Base-by-base conservation (phyloP, 2,113 vertebrate species). In the Chitala chitala region DNA sequence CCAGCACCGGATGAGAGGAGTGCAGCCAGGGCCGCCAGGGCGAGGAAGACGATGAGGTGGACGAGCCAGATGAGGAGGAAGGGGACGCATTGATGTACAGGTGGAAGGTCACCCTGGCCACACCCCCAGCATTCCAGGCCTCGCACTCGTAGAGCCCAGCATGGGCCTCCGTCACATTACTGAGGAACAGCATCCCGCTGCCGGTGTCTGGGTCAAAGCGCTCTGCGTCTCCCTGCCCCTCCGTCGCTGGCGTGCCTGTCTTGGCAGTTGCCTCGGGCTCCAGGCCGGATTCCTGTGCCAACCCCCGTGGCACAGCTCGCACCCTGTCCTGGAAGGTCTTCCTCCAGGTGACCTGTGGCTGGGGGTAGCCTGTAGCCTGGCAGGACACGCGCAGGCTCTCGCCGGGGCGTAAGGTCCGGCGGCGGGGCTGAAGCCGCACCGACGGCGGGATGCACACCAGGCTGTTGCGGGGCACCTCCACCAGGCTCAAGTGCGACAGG, bases 131-230 rank as follows among this genome's bases (percentile, higher is more conserved):
- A 77, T 96, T 96, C 85, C 91, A 89, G 5, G 94, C 94, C 82
- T 95, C 93, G 1, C 94, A 96, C 77, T 94, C 94, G 0, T 95
- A 96, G 17, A 87, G 91, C 13, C 94, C 94, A 0, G 92, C 93
- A 5, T 96, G 94, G 0, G 93, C 89, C 63, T 91, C 85, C 0
- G 92, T 94, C 75, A 96, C 90, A 40, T 96, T 96, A 80, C 86
- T 91, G 55, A 96, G 92, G 78, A 93, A 93, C 1, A 95, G 86
- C 93, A 94, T 93, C 20, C 94, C 94, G 0, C 93, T 94, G 66
- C 94, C 94, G 0, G 88, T 93, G 82, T 94, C 94, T 0, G 92
- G 87, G 74, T 90, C 86, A 3, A 94, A 92, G 20, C 84, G 90
- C 65, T 90, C 89, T 13, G 87, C 84, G 7, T 90, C 84, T 84